Evolutionary conservation across 1,140 invertebrate genomes (phyloP).

Genomic region (Limonius californicus): DNA sequence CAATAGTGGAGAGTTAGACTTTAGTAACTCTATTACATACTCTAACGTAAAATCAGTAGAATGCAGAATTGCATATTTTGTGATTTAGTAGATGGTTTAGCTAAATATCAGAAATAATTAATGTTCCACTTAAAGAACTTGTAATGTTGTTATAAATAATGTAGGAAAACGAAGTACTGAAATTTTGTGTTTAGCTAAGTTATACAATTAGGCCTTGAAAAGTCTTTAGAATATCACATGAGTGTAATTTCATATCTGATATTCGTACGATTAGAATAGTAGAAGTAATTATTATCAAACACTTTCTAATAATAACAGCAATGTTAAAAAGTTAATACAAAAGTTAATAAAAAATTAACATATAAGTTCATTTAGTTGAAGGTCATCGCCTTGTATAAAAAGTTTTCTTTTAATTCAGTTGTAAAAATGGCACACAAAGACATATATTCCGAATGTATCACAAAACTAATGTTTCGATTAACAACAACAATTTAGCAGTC

Average conservation of each 20-base stretch:
- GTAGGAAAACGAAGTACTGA: too few species aligned
- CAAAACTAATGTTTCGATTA: constrained; percentile 2
- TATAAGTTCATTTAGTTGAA: not conserved
- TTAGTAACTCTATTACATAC: too few species aligned
- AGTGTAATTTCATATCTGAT: constrained; percentile 2
- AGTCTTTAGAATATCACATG: constrained; percentile 7
- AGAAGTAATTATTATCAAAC: constrained; percentile 8
- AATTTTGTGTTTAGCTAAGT: constrained; percentile 1
- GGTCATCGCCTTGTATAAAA: not conserved
- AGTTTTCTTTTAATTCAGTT: not conserved
- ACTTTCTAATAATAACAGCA: not conserved
- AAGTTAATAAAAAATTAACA: constrained; percentile 5
- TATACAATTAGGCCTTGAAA: constrained; percentile 7
- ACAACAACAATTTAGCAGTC: constrained; percentile 3
- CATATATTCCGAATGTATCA: constrained; percentile 2
- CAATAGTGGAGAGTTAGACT: too few species aligned
- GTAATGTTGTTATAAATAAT: too few species aligned
- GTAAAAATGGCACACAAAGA: constrained; percentile 6
- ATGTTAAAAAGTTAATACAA: constrained; percentile 11
- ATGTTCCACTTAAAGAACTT: too few species aligned
- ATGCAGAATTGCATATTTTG: too few species aligned
- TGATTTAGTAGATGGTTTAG: too few species aligned
- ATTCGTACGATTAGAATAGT: not conserved
- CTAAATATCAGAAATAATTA: too few species aligned
- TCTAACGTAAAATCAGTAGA: too few species aligned